Conservation (phyloP, 2,797 vertebrate genomes). For the Xerus rutilus region DNA sequence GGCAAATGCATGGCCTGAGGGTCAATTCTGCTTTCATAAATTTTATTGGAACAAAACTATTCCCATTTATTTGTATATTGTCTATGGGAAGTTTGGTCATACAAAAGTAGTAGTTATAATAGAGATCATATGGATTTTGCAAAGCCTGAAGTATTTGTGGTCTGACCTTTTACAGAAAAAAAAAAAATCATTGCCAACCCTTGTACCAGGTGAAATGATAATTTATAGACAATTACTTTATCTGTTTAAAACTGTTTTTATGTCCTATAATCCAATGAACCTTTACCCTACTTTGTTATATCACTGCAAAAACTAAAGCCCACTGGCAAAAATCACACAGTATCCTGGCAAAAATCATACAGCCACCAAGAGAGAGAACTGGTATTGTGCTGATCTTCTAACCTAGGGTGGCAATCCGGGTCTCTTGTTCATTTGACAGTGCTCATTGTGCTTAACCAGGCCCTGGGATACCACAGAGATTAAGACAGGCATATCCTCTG, state of each 20-base stretch:
- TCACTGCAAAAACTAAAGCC: background rate
- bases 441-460: background rate
- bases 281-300: background rate
- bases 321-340: background rate
- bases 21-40: slow-evolving; percentile 24
- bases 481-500: background rate
- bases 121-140: background rate
- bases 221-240: background rate
- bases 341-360: background rate
- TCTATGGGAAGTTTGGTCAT: background rate
- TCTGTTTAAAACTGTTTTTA: slow-evolving; percentile 7
- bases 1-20: background rate
- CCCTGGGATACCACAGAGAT: background rate
- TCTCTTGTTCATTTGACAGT: background rate
- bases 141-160: slow-evolving; percentile 50
- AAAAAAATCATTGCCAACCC: background rate
- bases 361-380: background rate
- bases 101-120: background rate
- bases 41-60: background rate
- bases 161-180: slow-evolving; percentile 14
- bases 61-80: background rate
- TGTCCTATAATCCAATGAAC: background rate
- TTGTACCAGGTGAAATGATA: background rate
- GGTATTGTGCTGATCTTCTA: background rate
- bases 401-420: background rate